A percentile compares a stretch with the other conserved stretches of the same genome.
phyloP scores from a whole-genome alignment of 1,140 invertebrate genomes.

The Metopolophium dirhodum region DNA sequence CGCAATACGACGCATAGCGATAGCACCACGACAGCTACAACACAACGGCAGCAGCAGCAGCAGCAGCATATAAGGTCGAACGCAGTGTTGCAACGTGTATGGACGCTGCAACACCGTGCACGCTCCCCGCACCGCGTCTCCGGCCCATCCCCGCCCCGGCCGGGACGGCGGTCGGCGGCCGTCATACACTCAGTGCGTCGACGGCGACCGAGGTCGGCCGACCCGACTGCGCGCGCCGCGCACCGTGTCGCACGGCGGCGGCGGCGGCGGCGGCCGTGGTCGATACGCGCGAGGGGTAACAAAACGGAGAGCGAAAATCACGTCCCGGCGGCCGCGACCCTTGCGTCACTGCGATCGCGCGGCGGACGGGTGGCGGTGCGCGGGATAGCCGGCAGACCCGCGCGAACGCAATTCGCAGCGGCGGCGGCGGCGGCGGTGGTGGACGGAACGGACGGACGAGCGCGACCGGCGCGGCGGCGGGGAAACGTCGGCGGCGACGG shows the following conservation, averaged over 20 bases:
- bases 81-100: conserved; percentile 54
- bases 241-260: neutral
- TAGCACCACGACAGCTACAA: too few relatives aligned
- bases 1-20: neutral
- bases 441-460: neutral
- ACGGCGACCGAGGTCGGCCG: conserved; percentile 26
- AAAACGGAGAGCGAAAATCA: neutral
- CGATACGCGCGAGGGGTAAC: conserved; percentile 17
- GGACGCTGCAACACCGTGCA: conserved; percentile 54
- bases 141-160: neutral
- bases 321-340: neutral
- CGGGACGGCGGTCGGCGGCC: neutral
- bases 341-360: neutral
- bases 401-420: neutral
- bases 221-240: neutral
- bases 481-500: neutral
- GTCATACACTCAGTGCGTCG: conserved; percentile 12
- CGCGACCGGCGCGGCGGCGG: neutral
- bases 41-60: too few relatives aligned
- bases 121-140: neutral
- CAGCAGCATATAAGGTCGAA: conserved; percentile 36
- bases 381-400: neutral
- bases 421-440: neutral
- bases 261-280: neutral
- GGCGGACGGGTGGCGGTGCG: neutral